phyloP scores from a whole-genome alignment of 2,888 invertebrate genomes.

The Trachelus stipa region DNA sequence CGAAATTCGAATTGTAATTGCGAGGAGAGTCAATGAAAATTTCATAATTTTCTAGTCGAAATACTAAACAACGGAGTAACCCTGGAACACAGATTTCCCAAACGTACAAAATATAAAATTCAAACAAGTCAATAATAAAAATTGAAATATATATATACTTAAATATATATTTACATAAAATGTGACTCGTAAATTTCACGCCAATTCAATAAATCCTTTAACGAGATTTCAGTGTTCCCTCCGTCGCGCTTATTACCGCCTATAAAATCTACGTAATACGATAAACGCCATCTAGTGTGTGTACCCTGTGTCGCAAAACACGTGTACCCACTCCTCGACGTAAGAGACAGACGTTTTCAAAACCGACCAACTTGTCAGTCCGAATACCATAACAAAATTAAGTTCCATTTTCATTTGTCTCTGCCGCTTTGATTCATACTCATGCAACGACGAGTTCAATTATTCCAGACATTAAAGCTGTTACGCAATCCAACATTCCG shows the following conservation, averaged over 20 bases:
- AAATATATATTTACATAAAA: not conserved
- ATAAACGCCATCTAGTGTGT: not conserved
- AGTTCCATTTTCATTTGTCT: not conserved
- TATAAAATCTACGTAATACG: not conserved
- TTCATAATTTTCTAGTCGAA: not conserved
- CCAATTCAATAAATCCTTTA: not conserved
- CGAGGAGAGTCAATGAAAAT: not conserved
- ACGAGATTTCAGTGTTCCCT: not conserved
- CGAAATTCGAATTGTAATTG: not conserved
- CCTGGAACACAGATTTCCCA: not conserved
- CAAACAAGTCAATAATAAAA: no score
- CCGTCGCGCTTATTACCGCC: not conserved
- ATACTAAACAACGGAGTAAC: not conserved
- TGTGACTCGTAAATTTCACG: not conserved
- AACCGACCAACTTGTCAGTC: not conserved
- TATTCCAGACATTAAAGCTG: not conserved
- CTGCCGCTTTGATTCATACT: not conserved
- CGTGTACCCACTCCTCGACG: not conserved
- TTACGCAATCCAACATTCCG: not conserved
- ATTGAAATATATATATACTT: not conserved
- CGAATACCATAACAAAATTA: not conserved
- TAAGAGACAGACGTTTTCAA: not conserved
- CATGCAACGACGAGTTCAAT: not conserved
- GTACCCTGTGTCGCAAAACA: not conserved
- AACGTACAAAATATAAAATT: not conserved